These are phyloP conservation scores for Sarcophaga variegata DNA, from an alignment of 2,888 invertebrate species.

Conservation along the genomic window DNA sequence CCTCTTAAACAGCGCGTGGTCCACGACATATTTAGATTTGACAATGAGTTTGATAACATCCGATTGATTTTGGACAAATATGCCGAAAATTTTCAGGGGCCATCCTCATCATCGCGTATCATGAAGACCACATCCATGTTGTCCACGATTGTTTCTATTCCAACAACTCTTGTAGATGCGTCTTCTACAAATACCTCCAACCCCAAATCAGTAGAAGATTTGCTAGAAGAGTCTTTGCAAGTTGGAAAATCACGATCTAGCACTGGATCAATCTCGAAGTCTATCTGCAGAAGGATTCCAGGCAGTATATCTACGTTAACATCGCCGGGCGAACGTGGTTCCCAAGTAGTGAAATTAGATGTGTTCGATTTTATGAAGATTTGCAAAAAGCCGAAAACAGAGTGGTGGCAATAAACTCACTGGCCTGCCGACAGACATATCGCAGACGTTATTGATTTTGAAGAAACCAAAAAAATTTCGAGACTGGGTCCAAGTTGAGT, in stretches of 20 bases:
- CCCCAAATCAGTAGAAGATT: too few species aligned
- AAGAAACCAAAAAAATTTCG: too few species aligned
- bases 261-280: slow-evolving; percentile 64
- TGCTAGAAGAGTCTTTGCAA: too few species aligned
- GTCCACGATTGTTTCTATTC: too few species aligned
- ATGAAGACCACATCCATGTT: too few species aligned
- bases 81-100: too few species aligned
- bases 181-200: too few species aligned
- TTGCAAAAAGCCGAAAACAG: neutral
- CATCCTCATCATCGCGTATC: too few species aligned
- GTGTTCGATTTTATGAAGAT: slow-evolving; percentile 34
- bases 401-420: neutral
- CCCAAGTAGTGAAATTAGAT: slow-evolving; percentile 57
- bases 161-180: too few species aligned
- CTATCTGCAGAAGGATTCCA: slow-evolving; percentile 54
- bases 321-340: slow-evolving; percentile 64
- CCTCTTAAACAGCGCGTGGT: slow-evolving; percentile 43
- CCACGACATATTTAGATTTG: slow-evolving; percentile 30
- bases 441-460: too few species aligned
- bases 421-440: too few species aligned
- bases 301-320: slow-evolving; percentile 28
- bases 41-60: slow-evolving; percentile 24
- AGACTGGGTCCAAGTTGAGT: too few species aligned
- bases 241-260: slow-evolving; percentile 37
- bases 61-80: slow-evolving; percentile 7